phyloP scores from a whole-genome alignment of 2,888 invertebrate species.

The Polydrusus tereticollis region DNA sequence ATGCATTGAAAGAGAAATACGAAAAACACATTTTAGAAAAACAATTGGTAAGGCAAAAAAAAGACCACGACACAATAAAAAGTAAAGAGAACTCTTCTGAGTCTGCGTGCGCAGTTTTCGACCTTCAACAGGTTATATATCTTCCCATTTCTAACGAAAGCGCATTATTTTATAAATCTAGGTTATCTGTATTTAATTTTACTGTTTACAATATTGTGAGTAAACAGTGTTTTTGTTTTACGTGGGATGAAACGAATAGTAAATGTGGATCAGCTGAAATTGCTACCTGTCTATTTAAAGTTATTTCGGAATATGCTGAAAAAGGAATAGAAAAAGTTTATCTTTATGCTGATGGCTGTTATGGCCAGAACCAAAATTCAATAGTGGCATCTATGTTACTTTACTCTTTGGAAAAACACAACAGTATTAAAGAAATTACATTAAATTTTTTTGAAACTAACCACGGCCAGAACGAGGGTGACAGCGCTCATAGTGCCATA shows the following conservation, averaged over 20 bases:
- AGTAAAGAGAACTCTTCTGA: neutral
- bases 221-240: constrained; percentile 13
- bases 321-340: too few species aligned
- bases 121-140: constrained; percentile 14
- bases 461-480: too few species aligned
- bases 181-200: constrained; percentile 3
- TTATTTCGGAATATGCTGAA: too few species aligned
- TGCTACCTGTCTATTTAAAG: too few species aligned
- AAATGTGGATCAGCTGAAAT: too few species aligned
- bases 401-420: neutral
- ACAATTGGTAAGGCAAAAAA: constrained; percentile 1
- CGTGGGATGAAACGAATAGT: constrained; percentile 13
- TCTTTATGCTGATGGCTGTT: too few species aligned
- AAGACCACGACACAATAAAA: constrained; percentile 12
- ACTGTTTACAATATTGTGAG: constrained; percentile 11
- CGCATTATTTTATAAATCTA: neutral
- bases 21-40: constrained; percentile 1
- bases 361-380: too few species aligned
- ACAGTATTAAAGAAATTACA: neutral
- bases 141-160: constrained; percentile 11
- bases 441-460: too few species aligned
- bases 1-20: constrained; percentile 1
- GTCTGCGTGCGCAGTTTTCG: constrained; percentile 11
- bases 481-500: too few species aligned
- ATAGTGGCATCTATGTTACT: neutral